Conservation (phyloP, 2,888 invertebrate species). For the Proisotoma minuta region DNA sequence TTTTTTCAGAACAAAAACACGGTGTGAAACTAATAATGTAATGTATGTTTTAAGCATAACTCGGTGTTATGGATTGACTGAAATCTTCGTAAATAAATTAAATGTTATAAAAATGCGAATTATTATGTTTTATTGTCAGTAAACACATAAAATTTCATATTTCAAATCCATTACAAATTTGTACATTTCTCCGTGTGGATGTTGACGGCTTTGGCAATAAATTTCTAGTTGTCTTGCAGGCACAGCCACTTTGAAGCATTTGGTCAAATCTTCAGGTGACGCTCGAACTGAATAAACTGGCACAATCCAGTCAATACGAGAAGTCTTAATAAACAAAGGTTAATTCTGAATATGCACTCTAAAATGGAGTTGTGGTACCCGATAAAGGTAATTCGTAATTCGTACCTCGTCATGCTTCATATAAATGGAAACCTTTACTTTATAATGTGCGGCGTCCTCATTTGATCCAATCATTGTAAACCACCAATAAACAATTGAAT, state of each 20-base stretch:
- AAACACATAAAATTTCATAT: constrained; percentile 29
- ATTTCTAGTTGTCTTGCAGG: constrained; percentile 33
- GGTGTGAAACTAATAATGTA: too few relatives aligned
- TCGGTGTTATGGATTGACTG: too few relatives aligned
- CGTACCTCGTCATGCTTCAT: constrained; percentile 37
- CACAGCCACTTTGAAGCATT: constrained; percentile 32
- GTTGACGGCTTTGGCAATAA: constrained; percentile 25
- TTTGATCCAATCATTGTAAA: constrained; percentile 36
- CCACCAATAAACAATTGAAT: constrained; percentile 38
- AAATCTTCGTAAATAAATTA: too few relatives aligned
- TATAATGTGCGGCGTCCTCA: constrained; percentile 31
- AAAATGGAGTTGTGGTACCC: too few relatives aligned
- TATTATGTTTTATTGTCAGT: not conserved
- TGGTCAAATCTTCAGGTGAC: constrained; percentile 21
- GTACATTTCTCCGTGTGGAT: constrained; percentile 38
- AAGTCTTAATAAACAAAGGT: constrained; percentile 16
- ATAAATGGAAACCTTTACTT: constrained; percentile 36
- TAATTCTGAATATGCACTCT: too few relatives aligned
- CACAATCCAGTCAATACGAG: constrained; percentile 35
- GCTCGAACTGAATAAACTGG: constrained; percentile 34
- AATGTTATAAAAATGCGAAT: too few relatives aligned
- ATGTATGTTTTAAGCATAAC: too few relatives aligned
- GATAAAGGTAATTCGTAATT: too few relatives aligned
- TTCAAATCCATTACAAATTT: constrained; percentile 39
- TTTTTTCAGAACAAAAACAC: too few relatives aligned